Evolutionary conservation across 2,888 invertebrate species (phyloP).

Genomic region (Sipha maydis): DNA sequence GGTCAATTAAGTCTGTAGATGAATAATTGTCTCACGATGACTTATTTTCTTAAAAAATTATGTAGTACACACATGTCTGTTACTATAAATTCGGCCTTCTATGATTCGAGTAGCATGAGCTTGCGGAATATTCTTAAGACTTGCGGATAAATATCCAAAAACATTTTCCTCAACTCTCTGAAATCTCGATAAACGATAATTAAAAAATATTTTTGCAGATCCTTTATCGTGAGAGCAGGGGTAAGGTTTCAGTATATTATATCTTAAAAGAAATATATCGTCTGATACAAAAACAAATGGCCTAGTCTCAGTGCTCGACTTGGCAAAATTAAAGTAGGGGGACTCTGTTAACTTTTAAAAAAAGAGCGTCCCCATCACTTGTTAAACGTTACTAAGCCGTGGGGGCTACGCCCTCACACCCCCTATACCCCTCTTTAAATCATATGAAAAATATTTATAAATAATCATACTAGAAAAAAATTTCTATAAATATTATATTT

Average conservation of each 20-base stretch:
- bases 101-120: neutral
- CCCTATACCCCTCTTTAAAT: no score
- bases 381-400: no score
- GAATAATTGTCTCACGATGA: neutral
- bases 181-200: constrained; percentile 16
- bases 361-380: no score
- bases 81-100: neutral
- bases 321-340: no score
- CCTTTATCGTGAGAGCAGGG: constrained; percentile 2
- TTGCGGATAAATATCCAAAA: neutral
- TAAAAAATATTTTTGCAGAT: neutral
- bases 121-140: neutral
- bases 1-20: constrained; percentile 6
- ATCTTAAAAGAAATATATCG: neutral
- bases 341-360: no score
- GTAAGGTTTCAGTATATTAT: constrained; percentile 22
- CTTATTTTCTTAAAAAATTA: constrained; percentile 10
- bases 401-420: no score
- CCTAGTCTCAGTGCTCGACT: no score
- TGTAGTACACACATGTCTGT: constrained; percentile 7
- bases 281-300: constrained; percentile 20
- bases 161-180: constrained; percentile 1
- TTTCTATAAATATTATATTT: no score
- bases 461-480: no score
- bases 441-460: no score